Percentiles rank a stretch among this genome's conserved stretches.
phyloP scores from a whole-genome alignment of 2,113 vertebrate species.

The Equus przewalskii region DNA sequence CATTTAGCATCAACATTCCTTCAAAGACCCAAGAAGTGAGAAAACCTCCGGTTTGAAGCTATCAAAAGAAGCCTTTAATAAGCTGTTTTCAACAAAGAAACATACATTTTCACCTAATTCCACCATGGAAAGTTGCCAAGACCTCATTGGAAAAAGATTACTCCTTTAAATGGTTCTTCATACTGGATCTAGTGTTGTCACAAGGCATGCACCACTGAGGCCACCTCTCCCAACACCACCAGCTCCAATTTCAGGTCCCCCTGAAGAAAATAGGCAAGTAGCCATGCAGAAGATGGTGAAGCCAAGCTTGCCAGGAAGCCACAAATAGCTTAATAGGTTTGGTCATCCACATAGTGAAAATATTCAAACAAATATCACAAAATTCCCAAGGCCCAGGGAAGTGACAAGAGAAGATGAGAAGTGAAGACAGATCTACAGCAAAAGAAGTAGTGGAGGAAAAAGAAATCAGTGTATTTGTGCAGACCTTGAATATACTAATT shows the following conservation, averaged over 20 bases:
- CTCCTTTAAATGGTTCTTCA: neutral
- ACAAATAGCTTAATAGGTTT: neutral
- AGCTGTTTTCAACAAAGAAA: slow-evolving; percentile 28
- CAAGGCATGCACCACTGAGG: neutral
- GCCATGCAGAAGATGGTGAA: neutral
- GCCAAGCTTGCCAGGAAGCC: neutral
- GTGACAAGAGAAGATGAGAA: neutral
- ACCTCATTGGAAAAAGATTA: neutral
- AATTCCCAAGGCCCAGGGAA: neutral
- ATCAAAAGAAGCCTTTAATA: neutral
- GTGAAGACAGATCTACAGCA: neutral
- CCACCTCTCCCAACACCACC: neutral
- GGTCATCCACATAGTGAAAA: neutral
- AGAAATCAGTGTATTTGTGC: neutral
- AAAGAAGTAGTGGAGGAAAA: neutral
- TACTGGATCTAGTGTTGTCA: neutral
- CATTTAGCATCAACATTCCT: neutral
- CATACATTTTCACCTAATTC: neutral
- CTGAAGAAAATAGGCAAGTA: neutral
- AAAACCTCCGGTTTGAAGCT: neutral
- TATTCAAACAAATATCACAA: neutral
- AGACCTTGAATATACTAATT: neutral
- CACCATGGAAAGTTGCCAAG: neutral
- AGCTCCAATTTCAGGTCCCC: neutral
- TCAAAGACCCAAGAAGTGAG: slow-evolving; percentile 5